Conservation (phyloP, 1,140 invertebrate genomes). For the Solenopsis fugax region DNA sequence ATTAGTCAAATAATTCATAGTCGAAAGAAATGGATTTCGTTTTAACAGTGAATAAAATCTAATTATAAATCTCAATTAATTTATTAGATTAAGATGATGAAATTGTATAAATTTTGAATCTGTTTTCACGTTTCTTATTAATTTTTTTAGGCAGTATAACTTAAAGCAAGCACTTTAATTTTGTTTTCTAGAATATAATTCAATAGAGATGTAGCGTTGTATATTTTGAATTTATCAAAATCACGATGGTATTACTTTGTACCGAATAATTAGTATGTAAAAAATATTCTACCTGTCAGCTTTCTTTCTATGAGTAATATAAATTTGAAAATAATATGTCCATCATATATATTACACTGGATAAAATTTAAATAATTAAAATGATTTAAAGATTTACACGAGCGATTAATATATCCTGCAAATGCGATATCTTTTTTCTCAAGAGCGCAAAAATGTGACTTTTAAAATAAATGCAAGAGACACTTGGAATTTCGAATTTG, state of each 20-base stretch:
- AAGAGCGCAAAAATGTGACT: not conserved
- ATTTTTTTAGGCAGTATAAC: not conserved
- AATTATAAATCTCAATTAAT: not conserved
- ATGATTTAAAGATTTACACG: not conserved
- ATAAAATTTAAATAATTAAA: too few relatives aligned
- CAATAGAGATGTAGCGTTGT: not conserved
- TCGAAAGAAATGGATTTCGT: not conserved
- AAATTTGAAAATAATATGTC: not conserved
- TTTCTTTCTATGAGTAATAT: not conserved
- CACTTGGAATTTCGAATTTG: not conserved
- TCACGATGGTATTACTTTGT: not conserved
- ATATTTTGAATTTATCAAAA: not conserved
- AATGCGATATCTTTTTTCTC: not conserved
- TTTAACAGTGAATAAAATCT: not conserved
- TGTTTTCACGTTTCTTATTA: not conserved
- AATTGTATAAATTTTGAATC: conserved; percentile 7
- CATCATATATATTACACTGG: not conserved
- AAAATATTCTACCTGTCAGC: not conserved
- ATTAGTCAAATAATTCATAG: not conserved
- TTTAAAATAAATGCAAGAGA: not conserved
- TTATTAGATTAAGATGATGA: not conserved
- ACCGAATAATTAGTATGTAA: too few relatives aligned
- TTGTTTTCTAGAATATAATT: not conserved
- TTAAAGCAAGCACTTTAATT: not conserved
- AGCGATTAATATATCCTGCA: not conserved